These are phyloP conservation scores for Rotaria socialis DNA, from an alignment of 2,888 invertebrate species.

Conservation along the genomic window DNA sequence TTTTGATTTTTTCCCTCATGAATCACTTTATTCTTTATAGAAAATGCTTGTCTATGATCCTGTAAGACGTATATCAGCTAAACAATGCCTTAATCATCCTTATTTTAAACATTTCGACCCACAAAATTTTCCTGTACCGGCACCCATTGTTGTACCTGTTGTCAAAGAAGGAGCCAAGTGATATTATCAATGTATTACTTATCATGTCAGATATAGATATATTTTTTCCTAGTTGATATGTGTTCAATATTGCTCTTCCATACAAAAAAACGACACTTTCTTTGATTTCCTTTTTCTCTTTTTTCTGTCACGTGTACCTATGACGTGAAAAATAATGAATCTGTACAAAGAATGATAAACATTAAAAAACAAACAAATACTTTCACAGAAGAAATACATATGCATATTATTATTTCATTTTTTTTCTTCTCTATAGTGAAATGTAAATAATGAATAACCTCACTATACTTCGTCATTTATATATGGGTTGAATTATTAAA, in stretches of 20 bases:
- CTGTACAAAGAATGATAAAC: conserved; percentile 12
- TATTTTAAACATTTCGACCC: conserved; percentile 67
- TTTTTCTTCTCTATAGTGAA: neutral
- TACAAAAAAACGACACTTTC: neutral
- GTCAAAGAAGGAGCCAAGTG: neutral
- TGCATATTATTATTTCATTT: neutral
- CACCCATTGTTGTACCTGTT: neutral
- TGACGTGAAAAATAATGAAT: conserved; percentile 24
- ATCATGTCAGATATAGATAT: conserved; percentile 21
- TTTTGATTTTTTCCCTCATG: neutral
- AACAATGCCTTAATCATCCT: conserved; percentile 71
- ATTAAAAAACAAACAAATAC: neutral
- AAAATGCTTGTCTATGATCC: conserved; percentile 88
- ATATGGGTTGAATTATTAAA: too few relatives aligned
- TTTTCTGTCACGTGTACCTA: conserved; percentile 20
- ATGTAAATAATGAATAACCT: neutral
- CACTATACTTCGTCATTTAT: too few relatives aligned
- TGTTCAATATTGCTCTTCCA: conserved; percentile 15
- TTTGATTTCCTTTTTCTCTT: neutral
- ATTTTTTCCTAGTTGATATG: conserved; percentile 18
- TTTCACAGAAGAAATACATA: neutral
- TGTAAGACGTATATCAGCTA: conserved; percentile 69
- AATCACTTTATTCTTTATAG: conserved; percentile 59
- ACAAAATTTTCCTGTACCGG: conserved; percentile 59
- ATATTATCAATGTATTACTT: neutral